phyloP scores from a whole-genome alignment of 2,888 invertebrate species.

The Andrena dorsata region DNA sequence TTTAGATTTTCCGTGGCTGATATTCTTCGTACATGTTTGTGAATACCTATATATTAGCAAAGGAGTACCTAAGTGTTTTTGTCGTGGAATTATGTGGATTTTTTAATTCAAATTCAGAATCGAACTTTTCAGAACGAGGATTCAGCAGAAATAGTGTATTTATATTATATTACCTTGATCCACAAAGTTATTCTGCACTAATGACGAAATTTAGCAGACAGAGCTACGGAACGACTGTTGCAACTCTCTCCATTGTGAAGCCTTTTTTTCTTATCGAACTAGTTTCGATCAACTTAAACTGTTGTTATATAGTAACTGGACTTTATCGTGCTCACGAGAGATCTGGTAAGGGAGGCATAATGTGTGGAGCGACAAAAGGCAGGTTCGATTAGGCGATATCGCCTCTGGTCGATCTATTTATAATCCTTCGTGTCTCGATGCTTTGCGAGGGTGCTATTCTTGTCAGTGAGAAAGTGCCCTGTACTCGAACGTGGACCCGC shows the following conservation, averaged over 20 bases:
- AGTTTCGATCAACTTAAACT: neutral
- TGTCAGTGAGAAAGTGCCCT: constrained; percentile 61
- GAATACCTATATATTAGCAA: too few species aligned
- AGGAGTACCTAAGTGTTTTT: too few species aligned
- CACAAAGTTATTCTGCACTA: too few species aligned
- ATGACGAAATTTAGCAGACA: too few species aligned
- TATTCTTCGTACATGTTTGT: too few species aligned
- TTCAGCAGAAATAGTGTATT: too few species aligned
- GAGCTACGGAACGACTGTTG: too few species aligned
- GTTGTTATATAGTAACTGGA: neutral
- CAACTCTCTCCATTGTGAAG: neutral
- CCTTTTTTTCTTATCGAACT: neutral
- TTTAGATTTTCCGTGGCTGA: too few species aligned
- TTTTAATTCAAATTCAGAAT: too few species aligned
- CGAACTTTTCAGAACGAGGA: too few species aligned
- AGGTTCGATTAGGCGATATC: constrained; percentile 65
- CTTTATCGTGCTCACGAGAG: neutral
- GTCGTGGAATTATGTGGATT: too few species aligned
- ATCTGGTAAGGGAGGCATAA: neutral
- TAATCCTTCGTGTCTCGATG: constrained; percentile 61
- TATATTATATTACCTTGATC: too few species aligned
- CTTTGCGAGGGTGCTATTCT: constrained; percentile 72
- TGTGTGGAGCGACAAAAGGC: constrained; percentile 52
- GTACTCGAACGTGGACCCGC: constrained; percentile 55
- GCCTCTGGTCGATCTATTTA: constrained; percentile 66